Evolutionary conservation across 2,888 invertebrate species (phyloP).

Genomic region (Rotaria sp.): DNA sequence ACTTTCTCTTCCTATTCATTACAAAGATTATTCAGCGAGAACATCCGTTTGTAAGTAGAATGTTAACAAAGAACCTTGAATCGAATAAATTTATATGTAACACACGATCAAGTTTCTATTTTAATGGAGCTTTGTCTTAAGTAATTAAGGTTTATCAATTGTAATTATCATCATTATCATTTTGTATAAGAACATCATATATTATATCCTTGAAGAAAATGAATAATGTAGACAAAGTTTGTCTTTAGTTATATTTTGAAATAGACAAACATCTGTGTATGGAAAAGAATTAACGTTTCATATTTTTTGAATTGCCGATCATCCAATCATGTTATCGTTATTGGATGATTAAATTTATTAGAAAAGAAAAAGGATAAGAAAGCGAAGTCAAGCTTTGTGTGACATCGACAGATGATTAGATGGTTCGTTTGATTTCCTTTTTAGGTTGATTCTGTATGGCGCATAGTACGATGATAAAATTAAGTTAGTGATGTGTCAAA

Average conservation of each 20-base stretch:
- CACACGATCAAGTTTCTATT: neutral
- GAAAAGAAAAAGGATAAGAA: too few species aligned
- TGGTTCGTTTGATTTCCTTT: neutral
- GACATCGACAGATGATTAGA: neutral
- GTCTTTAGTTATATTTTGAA: neutral
- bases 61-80: neutral
- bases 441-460: neutral
- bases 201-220: neutral
- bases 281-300: neutral
- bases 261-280: neutral
- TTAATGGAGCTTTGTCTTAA: neutral
- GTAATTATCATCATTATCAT: neutral
- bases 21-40: neutral
- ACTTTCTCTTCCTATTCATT: neutral
- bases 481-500: neutral
- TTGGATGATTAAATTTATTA: neutral
- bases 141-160: neutral
- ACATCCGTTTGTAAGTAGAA: neutral
- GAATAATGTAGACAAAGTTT: neutral
- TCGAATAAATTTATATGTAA: neutral
- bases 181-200: neutral
- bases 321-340: neutral
- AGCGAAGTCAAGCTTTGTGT: neutral
- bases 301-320: neutral
- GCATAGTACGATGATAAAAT: neutral